Evolutionary conservation across 2,888 invertebrate genomes (phyloP).

Genomic region (Lithophane ornitopus): DNA sequence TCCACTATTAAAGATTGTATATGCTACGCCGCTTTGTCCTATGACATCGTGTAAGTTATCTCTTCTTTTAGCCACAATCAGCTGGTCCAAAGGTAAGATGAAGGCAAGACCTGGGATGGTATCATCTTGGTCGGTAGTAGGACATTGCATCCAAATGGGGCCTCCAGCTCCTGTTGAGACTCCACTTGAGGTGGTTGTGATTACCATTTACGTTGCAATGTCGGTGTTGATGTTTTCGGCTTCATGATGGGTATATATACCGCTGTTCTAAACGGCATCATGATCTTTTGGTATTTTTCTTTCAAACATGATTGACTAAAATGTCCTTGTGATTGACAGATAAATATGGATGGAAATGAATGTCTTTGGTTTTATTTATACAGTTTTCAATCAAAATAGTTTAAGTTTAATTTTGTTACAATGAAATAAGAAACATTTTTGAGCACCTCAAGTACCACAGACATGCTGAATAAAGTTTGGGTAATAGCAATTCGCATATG

Average conservation of each 20-base stretch:
- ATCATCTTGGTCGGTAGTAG: slow-evolving; percentile 64
- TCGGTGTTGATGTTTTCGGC: slow-evolving; percentile 26
- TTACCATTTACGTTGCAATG: slow-evolving; percentile 66
- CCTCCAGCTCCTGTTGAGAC: slow-evolving; percentile 34
- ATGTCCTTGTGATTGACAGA: slow-evolving; percentile 15
- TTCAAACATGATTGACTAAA: not conserved
- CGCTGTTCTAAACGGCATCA: slow-evolving; percentile 24
- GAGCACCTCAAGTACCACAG: no score
- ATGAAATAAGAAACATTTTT: not conserved
- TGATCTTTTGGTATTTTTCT: slow-evolving; percentile 40
- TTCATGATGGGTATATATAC: slow-evolving; percentile 50
- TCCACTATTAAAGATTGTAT: slow-evolving; percentile 78
- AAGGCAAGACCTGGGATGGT: slow-evolving; percentile 78
- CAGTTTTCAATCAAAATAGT: not conserved
- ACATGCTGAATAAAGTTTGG: no score
- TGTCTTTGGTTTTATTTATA: slow-evolving; percentile 31
- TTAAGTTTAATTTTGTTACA: not conserved
- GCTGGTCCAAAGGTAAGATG: slow-evolving; percentile 71
- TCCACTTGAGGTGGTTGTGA: slow-evolving; percentile 43
- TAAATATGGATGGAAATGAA: not conserved
- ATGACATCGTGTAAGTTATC: slow-evolving; percentile 77
- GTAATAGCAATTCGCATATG: no score
- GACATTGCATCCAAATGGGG: slow-evolving; percentile 81
- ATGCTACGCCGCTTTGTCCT: slow-evolving; percentile 68
- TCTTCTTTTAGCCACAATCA: slow-evolving; percentile 73